These are phyloP conservation scores for Hippolais icterina DNA, from an alignment of 2,113 vertebrate genomes.

Conservation along the genomic window DNA sequence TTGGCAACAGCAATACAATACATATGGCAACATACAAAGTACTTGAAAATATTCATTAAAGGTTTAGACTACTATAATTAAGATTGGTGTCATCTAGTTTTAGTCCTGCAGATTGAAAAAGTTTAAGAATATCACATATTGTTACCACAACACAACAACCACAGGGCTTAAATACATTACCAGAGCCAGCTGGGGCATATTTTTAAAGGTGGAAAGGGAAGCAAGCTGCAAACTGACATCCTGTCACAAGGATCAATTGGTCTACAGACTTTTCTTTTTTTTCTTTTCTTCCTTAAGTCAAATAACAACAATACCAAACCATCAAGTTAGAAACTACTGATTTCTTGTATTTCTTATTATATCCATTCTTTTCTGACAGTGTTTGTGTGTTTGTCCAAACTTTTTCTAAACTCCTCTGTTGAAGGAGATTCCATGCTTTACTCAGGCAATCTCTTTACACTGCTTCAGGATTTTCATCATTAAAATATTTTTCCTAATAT, in stretches of 20 bases:
- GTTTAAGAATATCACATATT: not conserved
- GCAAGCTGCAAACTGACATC: slow-evolving; percentile 4
- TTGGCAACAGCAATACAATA: not conserved
- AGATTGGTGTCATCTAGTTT: not conserved
- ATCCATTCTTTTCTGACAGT: not conserved
- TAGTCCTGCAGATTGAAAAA: not conserved
- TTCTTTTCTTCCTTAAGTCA: not conserved
- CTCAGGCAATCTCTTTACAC: not conserved
- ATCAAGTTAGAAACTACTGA: not conserved
- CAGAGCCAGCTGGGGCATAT: not conserved
- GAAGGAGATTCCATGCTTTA: not conserved
- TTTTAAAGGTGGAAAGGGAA: slow-evolving; percentile 48
- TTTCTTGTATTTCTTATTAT: not conserved
- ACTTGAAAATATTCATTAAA: not conserved
- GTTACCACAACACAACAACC: not conserved
- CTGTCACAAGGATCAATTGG: not conserved
- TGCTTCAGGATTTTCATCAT: not conserved
- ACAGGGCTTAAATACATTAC: slow-evolving; percentile 3
- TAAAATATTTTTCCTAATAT: not conserved
- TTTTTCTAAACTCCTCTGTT: not conserved
- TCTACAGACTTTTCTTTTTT: not conserved
- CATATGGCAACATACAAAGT: not conserved
- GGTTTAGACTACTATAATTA: not conserved
- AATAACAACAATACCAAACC: not conserved
- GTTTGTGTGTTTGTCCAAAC: not conserved